These are phyloP conservation scores for Aldabrachelys gigantea DNA, from an alignment of 2,113 vertebrate genomes.

Conservation along the genomic window DNA sequence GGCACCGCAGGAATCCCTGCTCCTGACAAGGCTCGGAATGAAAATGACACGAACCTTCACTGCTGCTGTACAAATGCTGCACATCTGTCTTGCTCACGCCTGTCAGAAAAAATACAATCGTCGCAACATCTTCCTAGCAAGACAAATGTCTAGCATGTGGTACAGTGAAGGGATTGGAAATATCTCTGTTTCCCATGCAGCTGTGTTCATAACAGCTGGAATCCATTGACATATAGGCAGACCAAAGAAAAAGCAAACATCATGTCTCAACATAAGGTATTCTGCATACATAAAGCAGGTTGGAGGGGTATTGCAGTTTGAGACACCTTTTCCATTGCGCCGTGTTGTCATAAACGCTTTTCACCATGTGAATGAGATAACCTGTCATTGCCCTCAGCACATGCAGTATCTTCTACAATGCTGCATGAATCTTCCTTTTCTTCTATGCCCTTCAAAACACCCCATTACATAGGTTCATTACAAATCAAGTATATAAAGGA, in stretches of 20 bases:
- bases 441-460: background rate
- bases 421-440: background rate
- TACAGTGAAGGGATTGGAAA: background rate
- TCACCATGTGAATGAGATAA: background rate
- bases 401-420: background rate
- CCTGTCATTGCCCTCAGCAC: background rate
- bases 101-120: background rate
- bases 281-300: accelerated
- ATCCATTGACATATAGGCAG: background rate
- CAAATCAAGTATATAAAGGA: no score
- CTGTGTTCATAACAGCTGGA: background rate
- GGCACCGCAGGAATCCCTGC: background rate
- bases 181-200: background rate
- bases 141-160: background rate
- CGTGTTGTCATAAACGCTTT: background rate
- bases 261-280: background rate
- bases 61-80: background rate
- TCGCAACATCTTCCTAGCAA: background rate
- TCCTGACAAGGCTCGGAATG: background rate
- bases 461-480: background rate
- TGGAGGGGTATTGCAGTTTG: background rate
- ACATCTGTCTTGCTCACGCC: background rate
- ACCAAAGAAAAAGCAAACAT: background rate
- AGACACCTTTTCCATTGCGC: background rate
- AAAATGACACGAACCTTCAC: background rate